Evolutionary conservation across 1,140 invertebrate genomes (phyloP).

Genomic region (Yoshiicerus persimilis): DNA sequence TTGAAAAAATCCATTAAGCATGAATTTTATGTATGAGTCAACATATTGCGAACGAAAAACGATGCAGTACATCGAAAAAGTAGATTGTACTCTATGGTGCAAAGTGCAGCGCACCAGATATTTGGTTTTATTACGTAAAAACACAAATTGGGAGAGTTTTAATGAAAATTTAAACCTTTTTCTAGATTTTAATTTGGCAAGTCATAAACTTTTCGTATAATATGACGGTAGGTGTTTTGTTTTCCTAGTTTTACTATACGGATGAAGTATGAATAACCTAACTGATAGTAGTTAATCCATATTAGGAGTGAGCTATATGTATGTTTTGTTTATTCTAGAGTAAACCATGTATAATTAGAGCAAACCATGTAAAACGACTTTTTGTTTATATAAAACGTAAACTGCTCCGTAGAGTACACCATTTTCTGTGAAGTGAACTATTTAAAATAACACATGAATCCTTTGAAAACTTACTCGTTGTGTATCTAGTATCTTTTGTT

Average conservation of each 20-base stretch:
- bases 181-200: background rate
- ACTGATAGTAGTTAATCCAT: too few species aligned
- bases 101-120: too few species aligned
- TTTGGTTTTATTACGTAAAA: background rate
- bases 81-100: background rate
- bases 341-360: background rate
- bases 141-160: background rate
- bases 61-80: background rate
- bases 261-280: background rate
- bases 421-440: background rate
- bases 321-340: background rate
- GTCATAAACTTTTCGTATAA: background rate
- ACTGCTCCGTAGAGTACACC: background rate
- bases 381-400: background rate
- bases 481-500: background rate
- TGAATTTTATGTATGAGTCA: background rate
- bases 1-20: background rate
- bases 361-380: background rate
- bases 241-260: background rate
- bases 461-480: too few species aligned
- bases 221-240: background rate
- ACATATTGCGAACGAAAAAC: background rate
- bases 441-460: background rate
- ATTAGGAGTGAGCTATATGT: background rate
- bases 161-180: background rate